These are phyloP conservation scores for Galeopsomyia nigrocyanea DNA, from an alignment of 2,888 invertebrate species.

Conservation along the genomic window DNA sequence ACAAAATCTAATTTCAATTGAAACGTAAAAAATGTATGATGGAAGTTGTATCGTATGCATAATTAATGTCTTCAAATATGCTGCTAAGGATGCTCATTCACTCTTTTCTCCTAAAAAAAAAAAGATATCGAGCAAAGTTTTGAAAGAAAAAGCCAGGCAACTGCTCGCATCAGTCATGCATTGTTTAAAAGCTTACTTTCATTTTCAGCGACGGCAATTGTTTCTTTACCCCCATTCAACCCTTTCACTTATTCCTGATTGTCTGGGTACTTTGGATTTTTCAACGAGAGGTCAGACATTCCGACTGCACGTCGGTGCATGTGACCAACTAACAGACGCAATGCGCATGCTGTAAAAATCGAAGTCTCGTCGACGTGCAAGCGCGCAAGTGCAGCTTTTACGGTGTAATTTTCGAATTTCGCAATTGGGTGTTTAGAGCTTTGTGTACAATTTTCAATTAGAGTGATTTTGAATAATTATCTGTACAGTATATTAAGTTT, in stretches of 20 bases:
- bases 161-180: background rate
- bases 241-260: background rate
- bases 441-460: too few species aligned
- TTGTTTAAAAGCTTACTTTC: too few species aligned
- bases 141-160: constrained; percentile 37
- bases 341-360: constrained; percentile 43
- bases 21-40: too few species aligned
- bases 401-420: background rate
- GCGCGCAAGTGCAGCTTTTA: constrained; percentile 34
- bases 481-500: too few species aligned
- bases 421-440: background rate
- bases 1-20: too few species aligned
- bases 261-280: too few species aligned
- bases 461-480: too few species aligned
- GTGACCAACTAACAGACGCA: constrained; percentile 11
- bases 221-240: too few species aligned
- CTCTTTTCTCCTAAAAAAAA: constrained; percentile 33
- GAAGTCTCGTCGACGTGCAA: constrained; percentile 9
- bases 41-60: too few species aligned
- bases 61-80: constrained; percentile 22
- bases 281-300: too few species aligned
- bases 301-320: background rate
- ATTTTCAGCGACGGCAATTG: too few species aligned
- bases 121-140: constrained; percentile 26
- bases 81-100: constrained; percentile 43